Percentiles rank a stretch among this genome's conserved stretches.
These are phyloP conservation scores for Alethe castanea DNA, from an alignment of 2,113 vertebrate genomes.

Conservation along the genomic window DNA sequence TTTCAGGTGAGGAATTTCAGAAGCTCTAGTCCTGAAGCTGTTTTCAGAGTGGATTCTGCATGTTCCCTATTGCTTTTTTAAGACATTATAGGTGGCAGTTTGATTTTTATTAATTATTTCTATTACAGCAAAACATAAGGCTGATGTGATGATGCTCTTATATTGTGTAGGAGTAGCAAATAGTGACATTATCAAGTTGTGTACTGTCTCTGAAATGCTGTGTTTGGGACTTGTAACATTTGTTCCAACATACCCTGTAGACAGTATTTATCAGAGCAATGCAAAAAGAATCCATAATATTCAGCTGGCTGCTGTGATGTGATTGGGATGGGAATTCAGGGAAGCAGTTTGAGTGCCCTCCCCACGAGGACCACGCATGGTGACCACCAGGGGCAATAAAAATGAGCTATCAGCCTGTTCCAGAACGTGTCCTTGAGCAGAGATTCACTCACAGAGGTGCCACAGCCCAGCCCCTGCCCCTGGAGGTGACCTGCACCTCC, in stretches of 20 bases:
- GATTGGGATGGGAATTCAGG: neutral
- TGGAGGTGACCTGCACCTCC: neutral
- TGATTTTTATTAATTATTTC: slow-evolving; percentile 67
- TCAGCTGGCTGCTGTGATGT: neutral
- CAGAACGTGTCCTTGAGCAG: rapidly evolving
- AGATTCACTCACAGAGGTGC: rapidly evolving
- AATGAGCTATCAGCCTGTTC: neutral
- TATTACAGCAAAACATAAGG: slow-evolving; percentile 36
- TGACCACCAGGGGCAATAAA: rapidly evolving
- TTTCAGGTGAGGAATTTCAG: slow-evolving; percentile 11
- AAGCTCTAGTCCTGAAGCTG: neutral
- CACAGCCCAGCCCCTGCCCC: rapidly evolving
- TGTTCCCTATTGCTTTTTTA: slow-evolving; percentile 35
- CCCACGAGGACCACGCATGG: rapidly evolving
- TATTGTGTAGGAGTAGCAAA: slow-evolving; percentile 41
- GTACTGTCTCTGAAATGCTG: neutral
- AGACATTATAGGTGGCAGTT: slow-evolving; percentile 40
- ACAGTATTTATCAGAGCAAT: slow-evolving; percentile 23
- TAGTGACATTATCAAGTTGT: slow-evolving; percentile 39
- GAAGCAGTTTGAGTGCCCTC: neutral
- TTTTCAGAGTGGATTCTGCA: neutral
- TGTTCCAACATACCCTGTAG: slow-evolving; percentile 28
- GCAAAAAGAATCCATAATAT: slow-evolving; percentile 3
- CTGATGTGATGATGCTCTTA: slow-evolving; percentile 16
- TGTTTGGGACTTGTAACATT: slow-evolving; percentile 31